Conservation (phyloP, 2,113 vertebrate species). For the Gymnogyps californianus region DNA sequence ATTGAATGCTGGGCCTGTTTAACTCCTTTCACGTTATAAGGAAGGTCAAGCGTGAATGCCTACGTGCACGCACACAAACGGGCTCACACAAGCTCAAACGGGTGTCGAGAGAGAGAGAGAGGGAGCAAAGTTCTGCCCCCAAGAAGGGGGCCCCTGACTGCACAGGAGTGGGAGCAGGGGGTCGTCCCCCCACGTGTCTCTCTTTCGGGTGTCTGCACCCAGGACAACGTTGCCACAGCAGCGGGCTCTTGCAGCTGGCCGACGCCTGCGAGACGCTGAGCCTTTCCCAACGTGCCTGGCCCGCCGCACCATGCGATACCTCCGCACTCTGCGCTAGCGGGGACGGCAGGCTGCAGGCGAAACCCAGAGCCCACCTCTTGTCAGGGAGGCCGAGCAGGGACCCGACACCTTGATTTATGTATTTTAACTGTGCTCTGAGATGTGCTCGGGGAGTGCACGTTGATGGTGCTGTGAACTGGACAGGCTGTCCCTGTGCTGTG, state of each 20-base stretch:
- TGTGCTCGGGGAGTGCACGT: not conserved
- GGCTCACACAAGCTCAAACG: not conserved
- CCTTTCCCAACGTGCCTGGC: rapidly evolving
- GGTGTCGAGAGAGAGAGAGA: rapidly evolving
- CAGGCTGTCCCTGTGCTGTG: not conserved
- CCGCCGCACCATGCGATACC: rapidly evolving
- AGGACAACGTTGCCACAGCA: not conserved
- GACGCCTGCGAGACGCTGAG: not conserved
- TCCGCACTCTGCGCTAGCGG: not conserved
- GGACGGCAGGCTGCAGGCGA: not conserved
- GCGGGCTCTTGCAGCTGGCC: not conserved
- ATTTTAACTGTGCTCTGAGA: not conserved
- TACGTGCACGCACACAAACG: rapidly evolving
- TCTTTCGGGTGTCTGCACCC: not conserved
- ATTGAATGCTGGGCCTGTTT: not conserved
- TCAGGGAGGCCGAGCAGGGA: not conserved
- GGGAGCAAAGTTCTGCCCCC: not conserved
- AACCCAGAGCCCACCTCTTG: not conserved
- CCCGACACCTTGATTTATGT: not conserved
- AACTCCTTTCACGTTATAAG: rapidly evolving
- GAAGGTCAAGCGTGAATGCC: not conserved
- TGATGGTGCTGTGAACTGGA: not conserved
- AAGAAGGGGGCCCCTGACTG: not conserved
- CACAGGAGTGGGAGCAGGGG: not conserved
- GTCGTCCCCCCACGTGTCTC: rapidly evolving